These are phyloP conservation scores for Toxostoma redivivum DNA, from an alignment of 2,113 vertebrate genomes.

Conservation along the genomic window DNA sequence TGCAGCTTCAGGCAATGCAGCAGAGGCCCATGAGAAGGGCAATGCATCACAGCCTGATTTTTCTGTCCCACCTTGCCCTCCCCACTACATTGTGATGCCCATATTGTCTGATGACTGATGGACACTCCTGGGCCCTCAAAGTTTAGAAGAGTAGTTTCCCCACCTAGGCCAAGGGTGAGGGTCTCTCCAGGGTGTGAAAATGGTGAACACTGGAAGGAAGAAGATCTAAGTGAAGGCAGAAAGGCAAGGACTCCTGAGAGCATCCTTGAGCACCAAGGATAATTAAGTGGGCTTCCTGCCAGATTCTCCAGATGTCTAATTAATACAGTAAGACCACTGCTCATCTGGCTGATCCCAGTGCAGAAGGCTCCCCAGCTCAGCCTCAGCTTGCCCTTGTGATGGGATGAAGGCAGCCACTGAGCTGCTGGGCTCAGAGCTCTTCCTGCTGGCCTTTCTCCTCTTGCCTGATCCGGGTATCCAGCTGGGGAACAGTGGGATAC, in stretches of 20 bases:
- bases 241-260: not conserved
- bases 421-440: not conserved
- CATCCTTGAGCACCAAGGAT: not conserved
- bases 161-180: not conserved
- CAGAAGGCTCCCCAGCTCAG: not conserved
- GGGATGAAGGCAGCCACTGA: not conserved
- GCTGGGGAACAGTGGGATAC: not conserved
- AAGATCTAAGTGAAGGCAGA: not conserved
- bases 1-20: not conserved
- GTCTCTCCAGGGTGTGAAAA: not conserved
- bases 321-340: not conserved
- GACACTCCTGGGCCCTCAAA: not conserved
- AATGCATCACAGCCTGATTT: not conserved
- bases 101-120: not conserved
- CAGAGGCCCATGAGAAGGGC: not conserved
- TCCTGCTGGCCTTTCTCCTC: not conserved
- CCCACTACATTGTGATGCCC: not conserved
- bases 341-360: not conserved
- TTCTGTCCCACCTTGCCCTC: not conserved
- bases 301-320: constrained; percentile 58
- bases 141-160: not conserved
- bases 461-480: not conserved
- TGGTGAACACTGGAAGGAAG: not conserved
- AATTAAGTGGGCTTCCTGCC: constrained; percentile 9
- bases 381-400: not conserved